A percentile compares a stretch with the other conserved stretches of the same genome.
Conservation (phyloP, 2,113 vertebrate species). For the Pteropus alecto region DNA sequence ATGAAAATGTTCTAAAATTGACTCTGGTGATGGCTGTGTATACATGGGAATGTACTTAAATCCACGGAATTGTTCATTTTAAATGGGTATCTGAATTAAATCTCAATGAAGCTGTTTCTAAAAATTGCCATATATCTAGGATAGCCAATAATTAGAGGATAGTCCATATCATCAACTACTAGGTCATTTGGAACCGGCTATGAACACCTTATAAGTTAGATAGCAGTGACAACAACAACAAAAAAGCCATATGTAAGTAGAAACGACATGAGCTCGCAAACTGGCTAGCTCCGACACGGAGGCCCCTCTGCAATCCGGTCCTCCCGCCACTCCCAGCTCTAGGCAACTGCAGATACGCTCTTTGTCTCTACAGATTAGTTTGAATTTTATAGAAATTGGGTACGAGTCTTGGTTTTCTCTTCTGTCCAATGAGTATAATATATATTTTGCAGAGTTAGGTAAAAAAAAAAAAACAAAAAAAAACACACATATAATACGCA, state of each 20-base stretch:
- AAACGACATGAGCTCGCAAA: not conserved
- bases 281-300: not conserved
- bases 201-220: not conserved
- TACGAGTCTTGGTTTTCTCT: not conserved
- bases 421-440: not conserved
- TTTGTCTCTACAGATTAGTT: not conserved
- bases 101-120: not conserved
- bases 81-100: not conserved
- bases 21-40: not conserved
- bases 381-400: not conserved
- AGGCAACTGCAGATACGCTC: not conserved
- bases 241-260: not conserved
- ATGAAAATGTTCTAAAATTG: not conserved
- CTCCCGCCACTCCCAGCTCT: not conserved
- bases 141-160: not conserved
- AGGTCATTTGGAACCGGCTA: not conserved
- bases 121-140: not conserved
- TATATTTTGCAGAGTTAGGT: not conserved
- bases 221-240: no score
- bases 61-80: not conserved
- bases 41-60: not conserved
- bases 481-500: not conserved
- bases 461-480: no score
- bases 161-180: not conserved
- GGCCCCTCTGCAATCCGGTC: not conserved